Base-by-base conservation (phyloP, 2,113 vertebrate species). In the Gorilla gorilla region DNA sequence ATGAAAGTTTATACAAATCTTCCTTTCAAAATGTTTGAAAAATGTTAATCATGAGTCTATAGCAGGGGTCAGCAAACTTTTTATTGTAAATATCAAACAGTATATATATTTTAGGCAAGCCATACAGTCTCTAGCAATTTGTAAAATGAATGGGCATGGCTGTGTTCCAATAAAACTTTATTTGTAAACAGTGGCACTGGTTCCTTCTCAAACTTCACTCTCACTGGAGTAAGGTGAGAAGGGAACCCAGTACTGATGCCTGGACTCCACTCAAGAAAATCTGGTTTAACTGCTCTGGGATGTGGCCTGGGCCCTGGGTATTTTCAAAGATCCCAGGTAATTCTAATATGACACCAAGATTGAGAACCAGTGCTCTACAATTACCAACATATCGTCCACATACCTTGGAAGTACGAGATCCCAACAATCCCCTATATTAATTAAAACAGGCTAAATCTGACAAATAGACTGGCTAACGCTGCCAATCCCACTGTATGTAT, bases 121-220 rank as follows among this genome's bases (percentile, higher is more conserved):
- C 12, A 27, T 1, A 20, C 16, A 9, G 14, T 82, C 83, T 88
- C 38, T 82, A 73, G 75, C 32, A 89, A 87, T 16, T 6, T 10
- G 52, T 22, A 92, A 64, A 95, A 76, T 55, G 38, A 96, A 82
- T 35, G 43, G 13, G 14, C 6, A 11, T 70, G 70, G 55, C 86
- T 72, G 27, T 45, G 22, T 93, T 50, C 38, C 68, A 89, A 40
- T 89, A 96, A 83, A 97, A 90, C 48, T 94, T 89, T 87, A 79
- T 61, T 80, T 43, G 68, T 40, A 90, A 75, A 73, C 90, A 92
- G 18, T 30, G 32, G 2, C n/a, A n/a, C n/a, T 59, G 35, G 8
- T 80, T 83, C 27, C 61, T 64, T 64, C 79, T 90, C 43, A 57
- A 57, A 35, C 66, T 95, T n/a, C 23, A n/a, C 14, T 81, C 30